These are phyloP conservation scores for Semnornis frantzii DNA, from an alignment of 2,113 vertebrate genomes.

Conservation along the genomic window DNA sequence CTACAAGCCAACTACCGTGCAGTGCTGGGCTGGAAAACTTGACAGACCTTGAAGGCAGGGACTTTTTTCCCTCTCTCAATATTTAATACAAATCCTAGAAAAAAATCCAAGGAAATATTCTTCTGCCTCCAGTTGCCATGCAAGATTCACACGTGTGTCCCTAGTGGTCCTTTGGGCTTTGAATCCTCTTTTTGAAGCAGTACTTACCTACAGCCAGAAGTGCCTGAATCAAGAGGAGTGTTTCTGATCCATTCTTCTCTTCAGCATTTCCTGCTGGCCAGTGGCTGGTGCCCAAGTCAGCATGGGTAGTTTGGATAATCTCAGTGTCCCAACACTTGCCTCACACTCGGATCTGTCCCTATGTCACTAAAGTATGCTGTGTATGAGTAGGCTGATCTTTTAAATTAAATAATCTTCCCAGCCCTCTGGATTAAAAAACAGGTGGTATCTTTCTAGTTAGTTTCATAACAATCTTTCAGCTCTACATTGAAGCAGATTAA, in stretches of 20 bases:
- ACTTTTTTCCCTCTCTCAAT: background rate
- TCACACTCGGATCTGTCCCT: background rate
- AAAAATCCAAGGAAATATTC: background rate
- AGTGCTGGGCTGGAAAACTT: background rate
- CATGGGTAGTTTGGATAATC: background rate
- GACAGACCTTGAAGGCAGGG: background rate
- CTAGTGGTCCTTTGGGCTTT: background rate
- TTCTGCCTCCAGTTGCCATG: background rate
- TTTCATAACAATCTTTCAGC: background rate
- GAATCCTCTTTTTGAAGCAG: background rate
- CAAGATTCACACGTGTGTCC: background rate
- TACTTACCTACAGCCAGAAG: background rate
- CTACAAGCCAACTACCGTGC: too few relatives aligned
- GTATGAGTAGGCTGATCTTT: background rate
- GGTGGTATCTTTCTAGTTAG: background rate
- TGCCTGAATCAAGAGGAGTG: background rate
- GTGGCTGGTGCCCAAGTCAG: background rate
- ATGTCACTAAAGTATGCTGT: background rate
- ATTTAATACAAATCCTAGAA: background rate
- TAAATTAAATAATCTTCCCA: background rate
- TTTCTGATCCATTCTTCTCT: background rate
- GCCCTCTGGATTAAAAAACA: background rate
- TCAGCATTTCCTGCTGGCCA: background rate
- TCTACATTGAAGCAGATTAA: background rate
- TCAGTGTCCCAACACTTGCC: background rate